Base-by-base conservation (phyloP, 2,888 invertebrate genomes). In the Xiphydria camelus region DNA sequence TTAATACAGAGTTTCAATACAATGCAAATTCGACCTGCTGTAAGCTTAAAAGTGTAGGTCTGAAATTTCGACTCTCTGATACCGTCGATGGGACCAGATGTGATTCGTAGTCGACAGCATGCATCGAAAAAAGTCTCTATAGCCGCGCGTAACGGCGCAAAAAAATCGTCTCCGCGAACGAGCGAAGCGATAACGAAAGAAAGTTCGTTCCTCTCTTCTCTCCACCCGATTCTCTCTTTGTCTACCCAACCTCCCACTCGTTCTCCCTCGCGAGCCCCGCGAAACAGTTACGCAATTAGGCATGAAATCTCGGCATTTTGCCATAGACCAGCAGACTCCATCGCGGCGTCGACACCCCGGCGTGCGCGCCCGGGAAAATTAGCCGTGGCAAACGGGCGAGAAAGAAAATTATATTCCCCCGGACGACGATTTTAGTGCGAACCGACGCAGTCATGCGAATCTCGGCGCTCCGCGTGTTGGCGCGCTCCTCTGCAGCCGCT, bases 351-450 rank as follows among this genome's bases (percentile, higher is more conserved):
- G 4, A 29, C 15, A 29, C 12, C 9, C 14, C 29, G 14, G 29
- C 29, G 15, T 26, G n/a, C 25, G 17, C 17, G 14, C 25, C 14
- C 20, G 15, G 14, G 37, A 14, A 31, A 9, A 29, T 29, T 29
- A 29, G 15, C 29, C 29, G 15, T 29, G 12, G 29, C n/a, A 34
- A 9, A 37, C 34, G 12, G 26, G 25, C n/a, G 26, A 26, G 19
- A 44, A 32, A 38, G 29, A 29, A 29, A 29, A 29, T 29, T 29
- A 15, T 15, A 29, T 15, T 12, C 14, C 9, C 12, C 29, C n/a
- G n/a, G n/a, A n/a, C 29, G 29, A 29, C 29, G 15, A 29, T 29
- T 29, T 29, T 29, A 29, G 29, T 15, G 29, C 4, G 12, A 29
- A 29, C 14, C 29, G n/a, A n/a, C n/a, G n/a, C 29, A 29, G 29